A percentile compares a stretch with the other conserved stretches of the same genome.
phyloP scores from a whole-genome alignment of 2,888 invertebrate genomes.

The Parnassius orleans region DNA sequence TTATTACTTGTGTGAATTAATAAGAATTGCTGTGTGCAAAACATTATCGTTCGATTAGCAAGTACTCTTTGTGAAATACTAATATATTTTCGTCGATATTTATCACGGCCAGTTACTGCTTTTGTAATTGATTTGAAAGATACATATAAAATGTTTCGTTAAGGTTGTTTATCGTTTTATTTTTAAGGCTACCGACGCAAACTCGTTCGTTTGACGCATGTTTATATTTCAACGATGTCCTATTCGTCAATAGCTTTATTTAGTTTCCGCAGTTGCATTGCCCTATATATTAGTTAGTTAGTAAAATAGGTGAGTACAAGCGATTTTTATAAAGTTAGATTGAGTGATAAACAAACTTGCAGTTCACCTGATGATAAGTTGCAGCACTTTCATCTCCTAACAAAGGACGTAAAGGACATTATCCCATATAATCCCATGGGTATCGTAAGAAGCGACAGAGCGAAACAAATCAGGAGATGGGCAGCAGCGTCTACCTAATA shows the following conservation, averaged over 20 bases:
- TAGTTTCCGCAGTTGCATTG: neutral
- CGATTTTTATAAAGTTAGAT: too few relatives aligned
- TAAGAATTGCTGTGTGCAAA: conserved; percentile 30
- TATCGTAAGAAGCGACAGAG: too few relatives aligned
- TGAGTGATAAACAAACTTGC: too few relatives aligned
- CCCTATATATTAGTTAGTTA: too few relatives aligned
- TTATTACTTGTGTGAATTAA: conserved; percentile 31
- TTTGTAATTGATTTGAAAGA: conserved; percentile 6
- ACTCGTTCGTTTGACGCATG: conserved; percentile 14
- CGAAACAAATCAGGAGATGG: too few relatives aligned
- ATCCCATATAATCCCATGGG: too few relatives aligned
- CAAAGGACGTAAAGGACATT: too few relatives aligned
- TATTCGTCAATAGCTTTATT: conserved; percentile 1
- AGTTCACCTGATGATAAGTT: too few relatives aligned
- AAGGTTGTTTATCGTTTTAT: conserved; percentile 6
- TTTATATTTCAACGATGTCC: neutral
- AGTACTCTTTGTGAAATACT: conserved; percentile 12
- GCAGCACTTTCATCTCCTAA: too few relatives aligned
- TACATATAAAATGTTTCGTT: conserved; percentile 12
- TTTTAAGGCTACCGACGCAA: conserved; percentile 8
- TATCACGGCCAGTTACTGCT: conserved; percentile 2
- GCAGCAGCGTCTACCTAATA: too few relatives aligned
- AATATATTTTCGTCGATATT: conserved; percentile 20
- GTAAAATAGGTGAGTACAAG: too few relatives aligned
- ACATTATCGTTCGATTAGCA: conserved; percentile 31